phyloP scores from a whole-genome alignment of 2,797 vertebrate species.

The Bryconaethiops microstoma region DNA sequence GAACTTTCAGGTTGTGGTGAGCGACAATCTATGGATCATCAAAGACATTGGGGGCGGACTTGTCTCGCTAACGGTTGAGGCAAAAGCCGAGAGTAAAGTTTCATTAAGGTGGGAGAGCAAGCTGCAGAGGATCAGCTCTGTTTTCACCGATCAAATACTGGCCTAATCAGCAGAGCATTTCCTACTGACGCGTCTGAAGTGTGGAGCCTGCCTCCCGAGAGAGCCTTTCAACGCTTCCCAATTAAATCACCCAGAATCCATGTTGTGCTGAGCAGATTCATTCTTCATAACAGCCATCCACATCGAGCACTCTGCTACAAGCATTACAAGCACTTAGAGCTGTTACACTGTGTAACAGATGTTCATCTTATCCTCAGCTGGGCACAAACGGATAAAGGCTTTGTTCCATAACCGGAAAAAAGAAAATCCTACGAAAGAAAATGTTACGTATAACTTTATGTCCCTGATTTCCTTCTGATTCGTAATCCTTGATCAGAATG shows the following conservation, averaged over 20 bases:
- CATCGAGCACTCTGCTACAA: conserved; percentile 28
- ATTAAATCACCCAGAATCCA: conserved; percentile 52
- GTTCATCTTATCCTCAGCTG: conserved; percentile 49
- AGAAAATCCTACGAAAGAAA: neutral
- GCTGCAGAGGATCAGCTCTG: conserved; percentile 19
- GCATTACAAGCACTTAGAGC: conserved; percentile 39
- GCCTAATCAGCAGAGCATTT: conserved; percentile 49
- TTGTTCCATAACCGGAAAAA: conserved; percentile 20
- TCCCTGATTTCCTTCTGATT: conserved; percentile 7
- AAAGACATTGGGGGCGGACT: conserved; percentile 59
- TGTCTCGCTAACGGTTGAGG: neutral
- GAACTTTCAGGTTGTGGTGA: conserved; percentile 58
- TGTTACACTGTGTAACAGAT: conserved; percentile 52
- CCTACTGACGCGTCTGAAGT: conserved; percentile 48
- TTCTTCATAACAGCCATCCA: conserved; percentile 41
- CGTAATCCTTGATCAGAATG: conserved; percentile 10
- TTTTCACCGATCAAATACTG: conserved; percentile 42
- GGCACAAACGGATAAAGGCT: conserved; percentile 27
- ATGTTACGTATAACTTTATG: neutral
- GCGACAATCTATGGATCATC: conserved; percentile 53
- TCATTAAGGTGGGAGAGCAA: conserved; percentile 46
- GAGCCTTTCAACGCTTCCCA: conserved; percentile 43
- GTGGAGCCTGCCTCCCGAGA: conserved; percentile 33
- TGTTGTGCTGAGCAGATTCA: conserved; percentile 42
- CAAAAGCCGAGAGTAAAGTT: conserved; percentile 20